Evolutionary conservation across 2,797 vertebrate genomes (phyloP).

Genomic region (Trichosurus vulpecula): DNA sequence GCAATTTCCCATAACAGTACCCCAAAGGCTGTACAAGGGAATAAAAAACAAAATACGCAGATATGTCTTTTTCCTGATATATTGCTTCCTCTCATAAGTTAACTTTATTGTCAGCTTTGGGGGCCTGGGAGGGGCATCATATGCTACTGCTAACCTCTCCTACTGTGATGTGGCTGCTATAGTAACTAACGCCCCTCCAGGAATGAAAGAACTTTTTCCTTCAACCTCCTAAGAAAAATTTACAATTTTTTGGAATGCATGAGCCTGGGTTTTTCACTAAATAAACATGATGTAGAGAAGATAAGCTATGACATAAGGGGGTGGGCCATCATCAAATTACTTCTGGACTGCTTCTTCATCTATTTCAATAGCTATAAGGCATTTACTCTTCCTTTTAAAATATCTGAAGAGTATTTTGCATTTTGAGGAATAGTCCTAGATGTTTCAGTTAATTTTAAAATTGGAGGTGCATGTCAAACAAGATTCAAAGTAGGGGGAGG

Average conservation of each 20-base stretch:
- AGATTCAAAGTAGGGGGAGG: constrained; percentile 25
- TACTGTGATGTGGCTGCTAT: neutral
- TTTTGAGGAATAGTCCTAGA: neutral
- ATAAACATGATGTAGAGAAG: neutral
- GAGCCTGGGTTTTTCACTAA: neutral
- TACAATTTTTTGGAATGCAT: neutral
- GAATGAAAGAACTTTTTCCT: neutral
- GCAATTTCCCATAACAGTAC: constrained; percentile 99
- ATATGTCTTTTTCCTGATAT: constrained; percentile 16
- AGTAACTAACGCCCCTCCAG: neutral
- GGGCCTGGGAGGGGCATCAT: neutral
- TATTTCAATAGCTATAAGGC: constrained; percentile 33
- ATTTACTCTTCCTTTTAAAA: constrained; percentile 35
- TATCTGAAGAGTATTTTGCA: neutral
- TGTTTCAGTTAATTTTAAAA: neutral
- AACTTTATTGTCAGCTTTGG: constrained; percentile 42
- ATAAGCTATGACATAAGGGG: constrained; percentile 30
- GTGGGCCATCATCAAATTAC: constrained; percentile 6
- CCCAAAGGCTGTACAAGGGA: constrained; percentile 90
- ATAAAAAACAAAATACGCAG: constrained; percentile 42
- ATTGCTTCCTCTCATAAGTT: constrained; percentile 27
- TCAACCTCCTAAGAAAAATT: constrained; percentile 40
- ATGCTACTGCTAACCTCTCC: neutral
- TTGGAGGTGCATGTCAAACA: neutral
- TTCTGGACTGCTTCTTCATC: constrained; percentile 34